A percentile compares a stretch with the other conserved stretches of the same genome.
Conservation (phyloP, 2,113 vertebrate genomes). For the Ciconia boyciana region DNA sequence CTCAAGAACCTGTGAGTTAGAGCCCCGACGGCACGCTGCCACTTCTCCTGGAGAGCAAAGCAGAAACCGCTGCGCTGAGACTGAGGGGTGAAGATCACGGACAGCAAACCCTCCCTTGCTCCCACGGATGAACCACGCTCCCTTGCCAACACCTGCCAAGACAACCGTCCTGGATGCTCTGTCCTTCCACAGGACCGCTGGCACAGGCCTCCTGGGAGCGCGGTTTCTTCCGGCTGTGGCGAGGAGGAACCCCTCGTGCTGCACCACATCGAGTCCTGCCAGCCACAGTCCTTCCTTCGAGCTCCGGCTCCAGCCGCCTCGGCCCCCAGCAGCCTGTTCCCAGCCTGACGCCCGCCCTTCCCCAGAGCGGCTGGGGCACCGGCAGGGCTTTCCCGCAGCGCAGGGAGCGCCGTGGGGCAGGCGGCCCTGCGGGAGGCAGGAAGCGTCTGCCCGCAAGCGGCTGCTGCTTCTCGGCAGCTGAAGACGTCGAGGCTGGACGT, state of each 20-base stretch:
- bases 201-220: not conserved
- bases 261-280: not conserved
- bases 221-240: fast-evolving
- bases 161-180: not conserved
- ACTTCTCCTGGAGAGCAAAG: not conserved
- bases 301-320: not conserved
- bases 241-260: not conserved
- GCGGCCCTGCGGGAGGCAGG: not conserved
- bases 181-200: fast-evolving
- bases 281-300: not conserved
- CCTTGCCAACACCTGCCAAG: not conserved
- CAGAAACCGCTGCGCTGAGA: not conserved
- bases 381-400: not conserved
- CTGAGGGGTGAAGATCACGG: fast-evolving
- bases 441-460: not conserved
- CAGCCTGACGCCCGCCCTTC: not conserved
- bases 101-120: not conserved
- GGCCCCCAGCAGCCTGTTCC: not conserved
- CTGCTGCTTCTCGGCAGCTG: not conserved
- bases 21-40: not conserved
- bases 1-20: fast-evolving
- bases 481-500: not conserved
- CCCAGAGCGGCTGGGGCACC: fast-evolving
- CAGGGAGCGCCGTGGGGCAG: not conserved
- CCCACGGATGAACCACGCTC: fast-evolving